Evolutionary conservation across 2,797 vertebrate species (phyloP).

Genomic region (Spinus olivaceus): DNA sequence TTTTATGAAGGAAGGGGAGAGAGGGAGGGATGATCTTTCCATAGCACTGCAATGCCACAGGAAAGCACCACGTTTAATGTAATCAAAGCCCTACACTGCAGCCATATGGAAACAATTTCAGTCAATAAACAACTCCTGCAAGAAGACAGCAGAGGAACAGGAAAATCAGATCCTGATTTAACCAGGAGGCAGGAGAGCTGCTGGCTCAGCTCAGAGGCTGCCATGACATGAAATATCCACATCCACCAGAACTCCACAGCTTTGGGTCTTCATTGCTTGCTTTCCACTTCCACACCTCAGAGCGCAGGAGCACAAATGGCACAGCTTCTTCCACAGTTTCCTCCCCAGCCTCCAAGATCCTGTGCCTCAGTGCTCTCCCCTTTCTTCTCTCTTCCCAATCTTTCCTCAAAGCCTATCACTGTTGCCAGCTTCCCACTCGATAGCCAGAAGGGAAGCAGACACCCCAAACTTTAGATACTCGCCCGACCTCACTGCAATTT

Average conservation of each 20-base stretch:
- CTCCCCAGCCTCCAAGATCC: not conserved
- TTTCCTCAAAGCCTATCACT: not conserved
- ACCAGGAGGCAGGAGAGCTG: not conserved
- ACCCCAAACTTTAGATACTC: not conserved
- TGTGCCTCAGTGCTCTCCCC: not conserved
- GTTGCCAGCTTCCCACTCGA: not conserved
- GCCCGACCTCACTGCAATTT: not conserved
- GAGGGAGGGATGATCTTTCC: not conserved
- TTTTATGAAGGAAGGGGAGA: not conserved
- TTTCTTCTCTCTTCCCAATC: not conserved
- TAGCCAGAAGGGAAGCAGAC: not conserved
- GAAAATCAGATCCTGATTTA: constrained; percentile 26
- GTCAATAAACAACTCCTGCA: constrained; percentile 63
- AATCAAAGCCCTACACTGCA: constrained; percentile 61
- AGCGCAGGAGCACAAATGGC: rapidly evolving
- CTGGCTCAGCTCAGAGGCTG: not conserved
- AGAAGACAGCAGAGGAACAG: constrained; percentile 34
- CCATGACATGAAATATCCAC: not conserved
- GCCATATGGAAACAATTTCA: constrained; percentile 72
- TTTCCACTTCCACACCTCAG: not conserved
- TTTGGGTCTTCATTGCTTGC: not conserved
- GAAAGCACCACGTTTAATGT: constrained; percentile 62
- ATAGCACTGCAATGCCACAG: constrained; percentile 34
- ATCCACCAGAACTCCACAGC: not conserved
- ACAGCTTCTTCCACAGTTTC: no score